phyloP scores from a whole-genome alignment of 2,113 vertebrate genomes.

The Semicossyphus pulcher region DNA sequence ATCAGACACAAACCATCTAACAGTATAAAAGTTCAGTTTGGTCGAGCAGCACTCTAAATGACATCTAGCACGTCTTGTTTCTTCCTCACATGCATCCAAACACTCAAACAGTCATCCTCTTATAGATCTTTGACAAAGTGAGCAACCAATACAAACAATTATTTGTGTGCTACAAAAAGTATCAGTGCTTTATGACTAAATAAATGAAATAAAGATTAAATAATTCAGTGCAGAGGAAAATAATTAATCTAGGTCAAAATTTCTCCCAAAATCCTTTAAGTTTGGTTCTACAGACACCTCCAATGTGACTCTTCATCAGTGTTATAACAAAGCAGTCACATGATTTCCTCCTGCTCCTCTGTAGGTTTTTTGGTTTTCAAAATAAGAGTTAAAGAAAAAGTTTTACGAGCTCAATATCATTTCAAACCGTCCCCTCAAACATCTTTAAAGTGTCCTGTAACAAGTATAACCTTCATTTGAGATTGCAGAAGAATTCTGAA shows the following conservation, averaged over 20 bases:
- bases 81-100: background rate
- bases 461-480: constrained; percentile 17
- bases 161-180: constrained; percentile 66
- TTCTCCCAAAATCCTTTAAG: constrained; percentile 26
- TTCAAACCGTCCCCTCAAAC: background rate
- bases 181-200: constrained; percentile 69
- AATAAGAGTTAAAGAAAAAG: constrained; percentile 8
- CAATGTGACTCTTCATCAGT: constrained; percentile 12
- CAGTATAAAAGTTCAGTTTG: constrained; percentile 71
- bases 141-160: constrained; percentile 41
- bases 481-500: constrained; percentile 30
- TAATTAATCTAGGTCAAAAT: constrained; percentile 33
- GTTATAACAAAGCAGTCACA: constrained; percentile 15
- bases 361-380: constrained; percentile 3
- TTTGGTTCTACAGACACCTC: constrained; percentile 10
- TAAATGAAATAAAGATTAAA: constrained; percentile 51
- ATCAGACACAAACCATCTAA: constrained; percentile 56
- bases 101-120: constrained; percentile 31
- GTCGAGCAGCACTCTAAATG: constrained; percentile 65
- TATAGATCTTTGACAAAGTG: constrained; percentile 55
- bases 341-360: background rate
- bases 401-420: constrained; percentile 2
- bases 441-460: constrained; percentile 23
- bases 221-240: constrained; percentile 63
- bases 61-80: constrained; percentile 2